Base-by-base conservation (phyloP, 2,113 vertebrate species). In the Triplophysa dalaica region DNA sequence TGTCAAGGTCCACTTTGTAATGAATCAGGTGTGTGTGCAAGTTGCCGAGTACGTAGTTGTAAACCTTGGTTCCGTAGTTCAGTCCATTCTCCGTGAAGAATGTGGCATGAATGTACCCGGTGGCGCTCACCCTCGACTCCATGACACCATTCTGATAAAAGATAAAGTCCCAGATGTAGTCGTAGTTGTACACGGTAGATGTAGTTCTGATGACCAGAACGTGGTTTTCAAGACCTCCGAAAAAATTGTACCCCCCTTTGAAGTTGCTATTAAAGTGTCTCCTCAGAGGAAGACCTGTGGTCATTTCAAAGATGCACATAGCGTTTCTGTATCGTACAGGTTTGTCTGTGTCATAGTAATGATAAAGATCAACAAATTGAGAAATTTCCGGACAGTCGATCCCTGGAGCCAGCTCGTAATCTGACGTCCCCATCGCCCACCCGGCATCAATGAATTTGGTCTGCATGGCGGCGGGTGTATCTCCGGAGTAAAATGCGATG, bases 101-200 rank as follows among this genome's bases (percentile, higher is more conserved):
- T 45, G 95, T 94, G 75, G 95, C 92, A 0, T 96, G 94, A 70
- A 98, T 90, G 26, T 94, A 99, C 70, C 96, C 96, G 0, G 95
- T 95, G 81, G 97, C 95, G 0, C 96, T 95, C 54, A 97, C 93
- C 70, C 94, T 95, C 41, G 93, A 86, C 79, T 99, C 96, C 85
- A 97, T 87, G 4, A 97, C 95, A 0, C 96, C 96, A 1, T 96
- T 98, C 74, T 93, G 92, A 86, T 96, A 94, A 87, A 99, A 93
- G 61, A 94, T 38, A 82, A 96, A 94, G 85, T 99, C 97, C 96
- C 95, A 98, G 86, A 98, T 94, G 85, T 98, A 99, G 84, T 98
- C 97, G 0, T 98, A 99, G 86, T 98, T 98, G 88, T 97, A 96
- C 85, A 98, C 96, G 0, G 96, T 97, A 0, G 95, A 94, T 0